These are phyloP conservation scores for Lepisosteus oculatus DNA, from an alignment of 2,113 vertebrate genomes.

Conservation along the genomic window DNA sequence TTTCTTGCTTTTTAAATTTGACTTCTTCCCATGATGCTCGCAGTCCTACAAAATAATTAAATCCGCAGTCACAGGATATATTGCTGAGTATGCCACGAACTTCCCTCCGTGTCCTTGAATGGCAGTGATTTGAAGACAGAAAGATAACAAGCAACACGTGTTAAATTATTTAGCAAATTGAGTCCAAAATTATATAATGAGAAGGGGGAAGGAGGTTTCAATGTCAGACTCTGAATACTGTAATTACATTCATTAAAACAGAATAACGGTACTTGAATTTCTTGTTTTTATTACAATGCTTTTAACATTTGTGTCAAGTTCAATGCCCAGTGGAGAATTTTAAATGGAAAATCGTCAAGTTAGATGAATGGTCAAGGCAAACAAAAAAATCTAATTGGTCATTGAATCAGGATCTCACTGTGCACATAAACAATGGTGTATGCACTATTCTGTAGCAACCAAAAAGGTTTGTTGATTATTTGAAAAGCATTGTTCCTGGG, in stretches of 20 bases:
- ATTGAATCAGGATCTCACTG: too few relatives aligned
- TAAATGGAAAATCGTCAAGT: too few relatives aligned
- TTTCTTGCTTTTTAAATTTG: slow-evolving; percentile 62
- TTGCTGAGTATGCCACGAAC: slow-evolving; percentile 34
- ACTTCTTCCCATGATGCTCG: slow-evolving; percentile 59
- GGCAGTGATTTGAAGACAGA: slow-evolving; percentile 62
- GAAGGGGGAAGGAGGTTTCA: slow-evolving; percentile 43
- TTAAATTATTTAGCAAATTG: slow-evolving; percentile 58
- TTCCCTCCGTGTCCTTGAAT: slow-evolving; percentile 46
- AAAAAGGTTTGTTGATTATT: too few relatives aligned
- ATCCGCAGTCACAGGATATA: slow-evolving; percentile 49
- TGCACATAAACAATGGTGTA: too few relatives aligned
- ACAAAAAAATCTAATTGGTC: too few relatives aligned
- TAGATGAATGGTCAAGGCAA: too few relatives aligned
- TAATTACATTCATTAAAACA: slow-evolving; percentile 54
- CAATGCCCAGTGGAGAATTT: slow-evolving; percentile 5
- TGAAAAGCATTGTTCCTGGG: too few relatives aligned
- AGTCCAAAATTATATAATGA: slow-evolving; percentile 59
- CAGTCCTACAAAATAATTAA: slow-evolving; percentile 66
- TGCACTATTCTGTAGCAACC: too few relatives aligned
- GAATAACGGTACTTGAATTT: slow-evolving; percentile 45
- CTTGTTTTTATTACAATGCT: slow-evolving; percentile 45
- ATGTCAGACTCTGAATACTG: slow-evolving; percentile 29
- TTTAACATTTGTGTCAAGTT: slow-evolving; percentile 25
- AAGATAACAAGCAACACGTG: slow-evolving; percentile 57